Evolutionary conservation across 2,797 vertebrate species (phyloP).

Genomic region (Cetoscarus ocellatus): DNA sequence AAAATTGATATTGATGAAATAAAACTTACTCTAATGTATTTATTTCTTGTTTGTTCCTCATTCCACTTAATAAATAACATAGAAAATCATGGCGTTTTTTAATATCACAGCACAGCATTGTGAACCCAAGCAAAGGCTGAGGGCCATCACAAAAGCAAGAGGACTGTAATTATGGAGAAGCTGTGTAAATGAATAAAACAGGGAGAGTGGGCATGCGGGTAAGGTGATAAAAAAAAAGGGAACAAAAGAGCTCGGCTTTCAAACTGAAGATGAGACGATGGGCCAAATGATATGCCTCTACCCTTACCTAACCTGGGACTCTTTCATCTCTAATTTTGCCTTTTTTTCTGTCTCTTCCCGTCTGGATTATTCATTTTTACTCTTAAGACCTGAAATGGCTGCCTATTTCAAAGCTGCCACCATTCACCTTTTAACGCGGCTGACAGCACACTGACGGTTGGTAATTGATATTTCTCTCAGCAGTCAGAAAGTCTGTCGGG

Average conservation of each 20-base stretch:
- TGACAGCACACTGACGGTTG: constrained; percentile 21
- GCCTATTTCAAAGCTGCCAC: constrained; percentile 53
- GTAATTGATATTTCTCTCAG: constrained; percentile 49
- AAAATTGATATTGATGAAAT: no score
- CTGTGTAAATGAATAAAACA: neutral
- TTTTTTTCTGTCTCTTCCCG: neutral
- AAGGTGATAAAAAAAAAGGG: constrained; percentile 12
- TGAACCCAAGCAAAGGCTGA: constrained; percentile 3
- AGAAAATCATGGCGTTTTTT: neutral
- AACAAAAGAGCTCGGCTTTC: constrained; percentile 53
- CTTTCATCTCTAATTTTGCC: constrained; percentile 49
- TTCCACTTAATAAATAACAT: no score
- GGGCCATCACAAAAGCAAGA: constrained; percentile 19
- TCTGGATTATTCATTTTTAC: constrained; percentile 39
- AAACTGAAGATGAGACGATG: constrained; percentile 56
- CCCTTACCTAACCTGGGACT: constrained; percentile 36
- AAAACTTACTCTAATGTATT: no score
- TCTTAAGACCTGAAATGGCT: constrained; percentile 35
- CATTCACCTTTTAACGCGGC: constrained; percentile 31
- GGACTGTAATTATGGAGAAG: constrained; percentile 40
- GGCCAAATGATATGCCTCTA: constrained; percentile 38
- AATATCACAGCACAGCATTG: constrained; percentile 7
- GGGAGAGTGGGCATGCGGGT: constrained; percentile 1
- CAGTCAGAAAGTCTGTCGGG: constrained; percentile 19
- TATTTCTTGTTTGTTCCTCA: no score